phyloP scores from a whole-genome alignment of 2,888 invertebrate species.

The Campoletis raptor region DNA sequence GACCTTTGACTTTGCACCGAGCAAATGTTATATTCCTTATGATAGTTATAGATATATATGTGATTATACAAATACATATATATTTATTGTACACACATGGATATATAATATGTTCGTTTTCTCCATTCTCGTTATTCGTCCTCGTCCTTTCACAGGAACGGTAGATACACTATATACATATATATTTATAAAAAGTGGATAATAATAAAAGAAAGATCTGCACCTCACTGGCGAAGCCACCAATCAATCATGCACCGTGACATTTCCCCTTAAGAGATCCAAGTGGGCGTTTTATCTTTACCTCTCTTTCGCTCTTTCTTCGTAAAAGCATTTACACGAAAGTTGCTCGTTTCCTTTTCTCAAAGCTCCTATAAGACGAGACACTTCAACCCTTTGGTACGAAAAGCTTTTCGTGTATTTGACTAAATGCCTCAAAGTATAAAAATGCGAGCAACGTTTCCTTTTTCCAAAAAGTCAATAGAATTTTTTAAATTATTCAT shows the following conservation, averaged over 20 bases:
- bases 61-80: not conserved
- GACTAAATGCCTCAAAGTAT: not conserved
- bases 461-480: not conserved
- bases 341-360: conserved; percentile 22
- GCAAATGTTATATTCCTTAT: conserved; percentile 56
- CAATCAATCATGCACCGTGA: conserved; percentile 77
- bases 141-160: conserved; percentile 57
- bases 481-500: not conserved
- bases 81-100: not conserved
- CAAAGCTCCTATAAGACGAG: conserved; percentile 31
- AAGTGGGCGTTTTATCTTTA: conserved; percentile 58
- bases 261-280: conserved; percentile 71
- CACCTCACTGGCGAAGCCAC: conserved; percentile 63
- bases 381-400: conserved; percentile 30
- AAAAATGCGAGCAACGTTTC: conserved; percentile 22
- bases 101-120: conserved; percentile 69
- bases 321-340: not conserved
- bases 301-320: conserved; percentile 28
- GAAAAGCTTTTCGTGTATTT: conserved; percentile 17
- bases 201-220: conserved; percentile 45
- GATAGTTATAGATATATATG: not conserved
- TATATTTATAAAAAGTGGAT: conserved; percentile 21
- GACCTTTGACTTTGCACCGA: conserved; percentile 76
- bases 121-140: conserved; percentile 63
- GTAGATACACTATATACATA: conserved; percentile 11